Evolutionary conservation across 2,113 vertebrate genomes (phyloP).

Genomic region (Zosterops lateralis): DNA sequence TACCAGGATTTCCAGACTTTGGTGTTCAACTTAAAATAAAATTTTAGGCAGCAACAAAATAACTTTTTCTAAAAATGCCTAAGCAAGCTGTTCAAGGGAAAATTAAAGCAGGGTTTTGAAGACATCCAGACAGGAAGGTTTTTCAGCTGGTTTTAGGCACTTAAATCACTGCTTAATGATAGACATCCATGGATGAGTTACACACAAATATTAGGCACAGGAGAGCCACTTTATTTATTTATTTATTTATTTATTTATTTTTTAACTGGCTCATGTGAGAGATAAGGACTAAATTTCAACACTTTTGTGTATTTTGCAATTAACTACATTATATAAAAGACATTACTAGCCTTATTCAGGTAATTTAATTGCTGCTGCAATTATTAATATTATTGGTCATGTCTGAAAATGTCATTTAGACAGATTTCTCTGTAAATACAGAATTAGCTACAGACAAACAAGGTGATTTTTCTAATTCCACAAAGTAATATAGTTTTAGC

Average conservation of each 20-base stretch:
- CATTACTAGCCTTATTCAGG: background rate
- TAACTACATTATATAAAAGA: background rate
- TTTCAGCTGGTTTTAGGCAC: background rate
- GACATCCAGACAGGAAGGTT: background rate
- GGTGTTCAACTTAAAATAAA: background rate
- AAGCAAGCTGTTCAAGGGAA: background rate
- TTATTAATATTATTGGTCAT: background rate
- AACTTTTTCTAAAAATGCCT: background rate
- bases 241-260: no score
- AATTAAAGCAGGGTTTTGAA: background rate
- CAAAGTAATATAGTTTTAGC: background rate
- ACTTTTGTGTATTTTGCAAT: background rate
- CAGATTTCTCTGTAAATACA: background rate
- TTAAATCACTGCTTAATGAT: background rate
- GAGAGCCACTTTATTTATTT: background rate
- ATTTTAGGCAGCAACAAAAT: background rate
- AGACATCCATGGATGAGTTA: background rate
- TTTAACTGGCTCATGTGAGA: background rate
- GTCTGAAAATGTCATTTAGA: background rate
- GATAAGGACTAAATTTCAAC: background rate
- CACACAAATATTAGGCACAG: background rate
- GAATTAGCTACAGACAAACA: background rate
- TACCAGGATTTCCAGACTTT: background rate
- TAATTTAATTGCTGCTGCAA: background rate
- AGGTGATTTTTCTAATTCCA: background rate